Evolutionary conservation across 2,797 vertebrate genomes (phyloP).

Genomic region (Aotus griseimembra): DNA sequence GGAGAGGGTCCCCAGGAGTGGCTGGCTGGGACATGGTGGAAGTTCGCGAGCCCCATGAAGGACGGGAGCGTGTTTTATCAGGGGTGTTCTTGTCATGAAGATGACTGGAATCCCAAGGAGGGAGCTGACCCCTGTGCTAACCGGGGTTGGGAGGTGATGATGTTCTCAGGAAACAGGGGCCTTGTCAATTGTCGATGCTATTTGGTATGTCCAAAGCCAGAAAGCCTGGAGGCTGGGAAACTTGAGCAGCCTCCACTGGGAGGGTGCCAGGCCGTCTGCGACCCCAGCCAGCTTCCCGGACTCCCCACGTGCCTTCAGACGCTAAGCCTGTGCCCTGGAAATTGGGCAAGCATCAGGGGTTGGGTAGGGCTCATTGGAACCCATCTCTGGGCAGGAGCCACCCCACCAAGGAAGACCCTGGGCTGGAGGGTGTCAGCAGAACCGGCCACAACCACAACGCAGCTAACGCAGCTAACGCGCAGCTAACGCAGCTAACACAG

Average conservation of each 20-base stretch:
- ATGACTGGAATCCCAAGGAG: neutral
- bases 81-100: neutral
- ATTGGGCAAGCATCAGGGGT: neutral
- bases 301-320: neutral
- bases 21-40: neutral
- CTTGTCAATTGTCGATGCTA: neutral
- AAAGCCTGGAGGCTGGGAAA: neutral
- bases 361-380: neutral
- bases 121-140: neutral
- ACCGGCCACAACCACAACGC: rapidly evolving
- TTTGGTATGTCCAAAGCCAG: neutral
- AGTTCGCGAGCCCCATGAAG: neutral
- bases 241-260: neutral
- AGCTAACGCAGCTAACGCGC: too few relatives aligned
- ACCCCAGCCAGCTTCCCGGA: neutral
- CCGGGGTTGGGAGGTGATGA: rapidly evolving
- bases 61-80: too few relatives aligned
- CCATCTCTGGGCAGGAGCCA: neutral
- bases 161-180: neutral
- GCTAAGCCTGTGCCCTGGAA: rapidly evolving
- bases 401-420: neutral
- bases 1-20: rapidly evolving
- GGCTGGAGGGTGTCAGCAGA: neutral
- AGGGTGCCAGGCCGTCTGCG: neutral
- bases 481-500: rapidly evolving